Conservation (phyloP, 2,888 invertebrate genomes). For the Pasiphila rectangulata region DNA sequence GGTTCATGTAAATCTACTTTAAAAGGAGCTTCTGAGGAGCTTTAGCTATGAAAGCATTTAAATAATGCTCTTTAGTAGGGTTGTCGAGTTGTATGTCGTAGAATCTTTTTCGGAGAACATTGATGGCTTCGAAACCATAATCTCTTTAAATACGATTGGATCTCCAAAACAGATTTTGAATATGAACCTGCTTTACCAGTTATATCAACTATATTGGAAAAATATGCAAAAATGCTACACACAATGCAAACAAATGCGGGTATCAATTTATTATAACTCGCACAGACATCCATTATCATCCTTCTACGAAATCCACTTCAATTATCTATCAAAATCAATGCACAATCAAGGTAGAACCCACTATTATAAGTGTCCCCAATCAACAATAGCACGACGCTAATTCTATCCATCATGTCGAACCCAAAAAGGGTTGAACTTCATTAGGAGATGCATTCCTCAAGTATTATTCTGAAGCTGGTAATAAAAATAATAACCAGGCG, state of each 20-base stretch:
- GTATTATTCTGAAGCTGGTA: slow-evolving; percentile 80
- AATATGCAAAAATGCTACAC: slow-evolving; percentile 15
- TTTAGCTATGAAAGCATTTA: slow-evolving; percentile 65
- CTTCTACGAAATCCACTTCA: slow-evolving; percentile 52
- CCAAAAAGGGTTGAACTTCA: slow-evolving; percentile 80
- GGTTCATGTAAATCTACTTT: too few species aligned
- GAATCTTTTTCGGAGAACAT: not conserved
- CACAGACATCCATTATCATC: slow-evolving; percentile 41
- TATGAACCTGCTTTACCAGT: slow-evolving; percentile 7
- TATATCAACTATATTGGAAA: slow-evolving; percentile 7
- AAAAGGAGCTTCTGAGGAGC: slow-evolving; percentile 61
- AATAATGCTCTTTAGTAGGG: slow-evolving; percentile 42
- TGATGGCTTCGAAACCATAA: too few species aligned
- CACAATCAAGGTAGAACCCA: slow-evolving; percentile 55
- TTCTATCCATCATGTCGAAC: slow-evolving; percentile 78
- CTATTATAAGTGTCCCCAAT: slow-evolving; percentile 74
- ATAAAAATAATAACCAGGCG: slow-evolving; percentile 81
- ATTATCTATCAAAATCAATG: slow-evolving; percentile 56
- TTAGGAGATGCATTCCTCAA: slow-evolving; percentile 79
- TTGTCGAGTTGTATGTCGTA: slow-evolving; percentile 28
- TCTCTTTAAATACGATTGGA: too few species aligned
- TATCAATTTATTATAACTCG: slow-evolving; percentile 37
- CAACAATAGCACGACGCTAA: slow-evolving; percentile 78
- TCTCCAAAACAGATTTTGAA: slow-evolving; percentile 4
- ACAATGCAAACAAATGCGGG: slow-evolving; percentile 26